Percentiles rank a stretch among this genome's conserved stretches.
Evolutionary conservation across 2,797 vertebrate genomes (phyloP).

Genomic region (Margarornis squamiger): DNA sequence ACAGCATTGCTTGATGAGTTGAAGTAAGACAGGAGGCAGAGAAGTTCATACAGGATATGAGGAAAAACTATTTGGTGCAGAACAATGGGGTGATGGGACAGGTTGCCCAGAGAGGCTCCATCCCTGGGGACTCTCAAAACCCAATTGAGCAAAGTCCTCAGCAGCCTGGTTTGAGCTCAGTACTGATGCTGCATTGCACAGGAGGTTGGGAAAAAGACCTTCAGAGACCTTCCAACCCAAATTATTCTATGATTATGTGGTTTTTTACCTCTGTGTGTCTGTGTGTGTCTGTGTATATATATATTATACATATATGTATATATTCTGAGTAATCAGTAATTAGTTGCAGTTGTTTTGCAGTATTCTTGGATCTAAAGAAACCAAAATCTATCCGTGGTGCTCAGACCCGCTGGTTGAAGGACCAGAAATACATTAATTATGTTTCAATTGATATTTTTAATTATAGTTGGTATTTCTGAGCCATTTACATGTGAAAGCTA

Average conservation of each 20-base stretch:
- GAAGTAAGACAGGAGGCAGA: neutral
- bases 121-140: neutral
- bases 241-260: neutral
- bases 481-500: conserved; percentile 19
- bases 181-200: neutral
- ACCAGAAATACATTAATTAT: conserved; percentile 8
- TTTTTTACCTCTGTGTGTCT: neutral
- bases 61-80: neutral
- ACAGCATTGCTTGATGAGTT: neutral
- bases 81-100: neutral
- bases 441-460: conserved; percentile 44
- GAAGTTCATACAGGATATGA: neutral
- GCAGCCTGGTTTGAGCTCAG: neutral
- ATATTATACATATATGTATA: accelerated
- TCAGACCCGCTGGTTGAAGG: neutral
- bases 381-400: neutral
- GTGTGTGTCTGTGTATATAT: neutral
- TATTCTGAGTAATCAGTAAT: neutral
- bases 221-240: neutral
- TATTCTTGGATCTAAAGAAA: neutral
- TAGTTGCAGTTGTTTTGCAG: neutral
- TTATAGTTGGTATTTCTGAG: conserved; percentile 51
- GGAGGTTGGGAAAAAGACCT: neutral
- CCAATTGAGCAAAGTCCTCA: neutral
- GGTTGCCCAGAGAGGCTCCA: neutral